Base-by-base conservation (phyloP, 2,113 vertebrate genomes). In the Circaetus cinerascens region DNA sequence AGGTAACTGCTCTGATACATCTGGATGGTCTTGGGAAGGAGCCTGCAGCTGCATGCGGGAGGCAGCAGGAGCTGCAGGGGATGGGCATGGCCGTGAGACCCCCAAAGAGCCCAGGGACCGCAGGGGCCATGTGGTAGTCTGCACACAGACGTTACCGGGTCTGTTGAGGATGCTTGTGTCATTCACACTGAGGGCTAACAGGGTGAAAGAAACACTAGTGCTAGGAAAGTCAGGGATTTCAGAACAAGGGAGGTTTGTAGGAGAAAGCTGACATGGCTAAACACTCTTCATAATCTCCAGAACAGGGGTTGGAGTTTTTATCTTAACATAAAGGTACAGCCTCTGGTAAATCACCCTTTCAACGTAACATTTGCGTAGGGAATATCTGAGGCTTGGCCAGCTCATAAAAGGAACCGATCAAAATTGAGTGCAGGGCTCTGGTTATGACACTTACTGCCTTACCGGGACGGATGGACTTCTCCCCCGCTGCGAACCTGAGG, bases 71-170 rank as follows among this genome's bases (percentile, higher is more conserved):
- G 10, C 45, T 36, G 30, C 38, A 16, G 22, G 40, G 34, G 26
- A 27, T 30, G 56, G n/a, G 10, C 26, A 9, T 8, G 8, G 9
- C 43, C 12, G 25, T 1, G 38, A 41, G 19, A 19, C 13, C 36
- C 25, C 60, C 32, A 14, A 9, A 9, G 22, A 51, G 32, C n/a
- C 38, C 3, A 1, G 48, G 56, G 25, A 3, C 13, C 2, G 25
- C 48, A 7, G 62, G 8, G 78, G 12, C 41, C 15, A 1, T 1
- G 40, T 2, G 9, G 21, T 2, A 13, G 7, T 3, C 59, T 27
- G 43, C 38, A 6, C 38, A 4, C 0, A 25, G 45, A 3, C 0
- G 2, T n/a, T 3, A 4, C 29, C n/a, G 4, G 60, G 1, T 2
- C 45, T n/a, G 12, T 1, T 7, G 26, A 6, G 66, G 30, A 8